Evolutionary conservation across 2,797 vertebrate genomes (phyloP), one percentile per base, ranked within the genome.

Genomic region (Lepidocolaptes lacrymiger): DNA sequence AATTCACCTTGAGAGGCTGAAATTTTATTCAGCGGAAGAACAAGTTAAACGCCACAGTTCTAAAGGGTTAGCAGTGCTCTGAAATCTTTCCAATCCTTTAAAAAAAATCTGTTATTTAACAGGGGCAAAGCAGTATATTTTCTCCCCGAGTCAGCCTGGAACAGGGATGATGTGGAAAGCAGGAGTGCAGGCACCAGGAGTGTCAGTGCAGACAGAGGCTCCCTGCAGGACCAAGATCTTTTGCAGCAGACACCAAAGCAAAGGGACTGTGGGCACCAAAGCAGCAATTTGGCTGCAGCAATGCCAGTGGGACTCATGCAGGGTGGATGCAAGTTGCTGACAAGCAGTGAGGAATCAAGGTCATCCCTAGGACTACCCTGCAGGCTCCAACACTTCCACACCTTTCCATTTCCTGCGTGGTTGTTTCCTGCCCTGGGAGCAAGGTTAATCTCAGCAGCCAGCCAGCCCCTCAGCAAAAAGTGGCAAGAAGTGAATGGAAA

Each of bases 381-480:
- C 37, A 67, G 66, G 30, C 78, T 81, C 58, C 54, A 67, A 88
- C 82, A 84, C 62, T 94, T 96, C 85, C 76, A 81, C 88, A 92
- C 95, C 51, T 92, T 88, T 44, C 62, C 79, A 63, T 68, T 85
- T 95, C 69, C 79, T 44, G 12, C 0, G 0, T 14, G 66, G 66
- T 39, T 61, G 77, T 73, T 94, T 92, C 94, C 88, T 91, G 89
- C 86, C 55, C 82, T 37, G 61, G 46, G 52, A 94, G 58, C 48
- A 66, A 92, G 61, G 78, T 89, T 93, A 93, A 94, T 85, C 83
- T 91, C 87, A 90, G 86, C 92, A 92, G 87, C 37, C 92, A 92
- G 87, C 37, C 88, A 79, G 74, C 24, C 89, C 67, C 51, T 93
- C 78, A 91, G 87, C 84, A 85, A 85, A 81, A 94, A 84, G 89